Base-by-base conservation (phyloP, 2,888 invertebrate genomes). In the Ditula angustiorana region DNA sequence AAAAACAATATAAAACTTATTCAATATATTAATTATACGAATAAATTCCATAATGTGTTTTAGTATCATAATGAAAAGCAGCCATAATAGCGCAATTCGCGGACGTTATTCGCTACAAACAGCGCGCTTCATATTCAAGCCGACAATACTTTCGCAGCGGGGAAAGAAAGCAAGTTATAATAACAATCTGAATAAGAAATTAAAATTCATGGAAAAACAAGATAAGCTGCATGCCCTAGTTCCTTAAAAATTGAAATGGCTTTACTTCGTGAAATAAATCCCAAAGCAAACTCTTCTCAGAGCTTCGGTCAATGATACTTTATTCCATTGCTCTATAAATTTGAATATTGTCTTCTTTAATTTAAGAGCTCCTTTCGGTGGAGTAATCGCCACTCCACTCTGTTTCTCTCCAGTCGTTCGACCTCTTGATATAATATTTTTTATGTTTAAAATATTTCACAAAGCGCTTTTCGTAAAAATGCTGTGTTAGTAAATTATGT, bases 161-260 rank as follows among this genome's bases (percentile, higher is more conserved):
- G 23, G 37, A 57, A 35, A 21, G 50, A 50, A 58, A 50, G 23
- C 50, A 63, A 44, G 8, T 49, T 13, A 24, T 13, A 13, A 16
- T 16, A 55, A 28, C 50, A 44, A 57, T 44, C 44, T 26, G 19
- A 58, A 44, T 13, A 57, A 50, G 57, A 63, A 52, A 63, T 63
- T 63, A 58, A 63, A 58, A 58, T 52, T 50, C 57, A 35, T 58
- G 57, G 26, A 33, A 44, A 50, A 63, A 21, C 26, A 63, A 63
- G 63, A 63, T 63, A 63, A 57, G 63, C 62, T 57, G 49, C 33
- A 52, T 57, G 41, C 57, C 41, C 50, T 50, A 28, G 35, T 58
- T 63, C 57, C 44, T 30, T 21, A 23, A 41, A 41, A 44, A 57
- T 57, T 50, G 5, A 44, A 63, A 58, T 41, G 19, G 53, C n/a